Evolutionary conservation across 2,888 invertebrate genomes (phyloP).

Genomic region (Scotopteryx bipunctaria): DNA sequence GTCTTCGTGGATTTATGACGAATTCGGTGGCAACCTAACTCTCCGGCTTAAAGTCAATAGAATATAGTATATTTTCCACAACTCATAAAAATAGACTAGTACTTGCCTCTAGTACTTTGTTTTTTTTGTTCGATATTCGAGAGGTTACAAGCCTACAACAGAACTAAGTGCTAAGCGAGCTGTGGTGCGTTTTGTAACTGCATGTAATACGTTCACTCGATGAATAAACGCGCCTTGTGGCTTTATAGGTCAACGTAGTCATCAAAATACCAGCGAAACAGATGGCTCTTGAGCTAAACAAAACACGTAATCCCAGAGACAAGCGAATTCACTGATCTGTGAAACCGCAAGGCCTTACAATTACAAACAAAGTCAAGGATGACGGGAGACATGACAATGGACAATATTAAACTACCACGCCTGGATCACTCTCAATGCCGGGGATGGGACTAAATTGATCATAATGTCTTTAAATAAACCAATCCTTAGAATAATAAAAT

Average conservation of each 20-base stretch:
- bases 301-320: slow-evolving; percentile 35
- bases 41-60: no score
- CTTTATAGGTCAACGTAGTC: slow-evolving; percentile 41
- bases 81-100: no score
- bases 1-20: slow-evolving; percentile 38
- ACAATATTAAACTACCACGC: slow-evolving; percentile 32
- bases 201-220: slow-evolving; percentile 25
- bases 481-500: slow-evolving; percentile 3
- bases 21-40: slow-evolving; percentile 18
- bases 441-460: slow-evolving; percentile 23
- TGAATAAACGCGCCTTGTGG: slow-evolving; percentile 32
- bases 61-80: no score
- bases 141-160: background rate
- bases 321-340: slow-evolving; percentile 37
- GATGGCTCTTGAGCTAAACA: slow-evolving; percentile 37
- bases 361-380: slow-evolving; percentile 41
- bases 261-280: slow-evolving; percentile 40
- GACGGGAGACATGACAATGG: slow-evolving; percentile 34
- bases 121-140: background rate
- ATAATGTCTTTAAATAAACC: slow-evolving; percentile 26
- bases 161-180: background rate
- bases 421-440: slow-evolving; percentile 32
- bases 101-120: no score
- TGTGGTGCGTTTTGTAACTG: slow-evolving; percentile 18
- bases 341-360: slow-evolving; percentile 43